These are phyloP conservation scores for Caenorhabditis doughertyi DNA, from an alignment of 2,888 invertebrate genomes.

Conservation along the genomic window DNA sequence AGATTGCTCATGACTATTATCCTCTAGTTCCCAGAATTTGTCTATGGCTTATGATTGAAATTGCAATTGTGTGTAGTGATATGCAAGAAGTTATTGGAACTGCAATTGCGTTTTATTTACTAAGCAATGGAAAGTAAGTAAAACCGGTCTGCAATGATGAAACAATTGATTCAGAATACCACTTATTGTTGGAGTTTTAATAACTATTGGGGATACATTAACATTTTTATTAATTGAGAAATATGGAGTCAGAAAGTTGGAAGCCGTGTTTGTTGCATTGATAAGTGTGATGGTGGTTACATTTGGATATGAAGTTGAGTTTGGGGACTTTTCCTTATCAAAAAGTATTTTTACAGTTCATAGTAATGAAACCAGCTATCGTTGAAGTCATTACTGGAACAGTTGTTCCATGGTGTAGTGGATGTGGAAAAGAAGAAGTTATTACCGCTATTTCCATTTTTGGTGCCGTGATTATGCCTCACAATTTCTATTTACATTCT, in stretches of 20 bases:
- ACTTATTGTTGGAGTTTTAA: conserved; percentile 90
- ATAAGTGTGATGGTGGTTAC: conserved; percentile 91
- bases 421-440: conserved; percentile 88
- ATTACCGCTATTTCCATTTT: conserved; percentile 87
- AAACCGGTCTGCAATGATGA: neutral
- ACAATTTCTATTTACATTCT: conserved; percentile 93
- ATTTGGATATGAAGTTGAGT: conserved; percentile 87
- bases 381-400: conserved; percentile 88
- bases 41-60: conserved; percentile 89
- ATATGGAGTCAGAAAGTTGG: conserved; percentile 89
- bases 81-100: conserved; percentile 94
- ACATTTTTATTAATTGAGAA: conserved; percentile 92
- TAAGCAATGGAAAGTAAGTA: conserved; percentile 89
- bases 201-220: conserved; percentile 92
- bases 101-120: conserved; percentile 90
- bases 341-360: conserved; percentile 85
- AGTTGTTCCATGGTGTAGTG: conserved; percentile 89
- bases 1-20: conserved; percentile 87
- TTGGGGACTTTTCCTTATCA: too few species aligned
- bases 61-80: conserved; percentile 93
- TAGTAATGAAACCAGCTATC: conserved; percentile 88
- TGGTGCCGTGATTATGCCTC: conserved; percentile 94
- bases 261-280: conserved; percentile 89
- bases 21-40: conserved; percentile 87
- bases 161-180: conserved; percentile 86